These are phyloP conservation scores for Bombus picipes DNA, from an alignment of 1,140 invertebrate species.

Conservation along the genomic window DNA sequence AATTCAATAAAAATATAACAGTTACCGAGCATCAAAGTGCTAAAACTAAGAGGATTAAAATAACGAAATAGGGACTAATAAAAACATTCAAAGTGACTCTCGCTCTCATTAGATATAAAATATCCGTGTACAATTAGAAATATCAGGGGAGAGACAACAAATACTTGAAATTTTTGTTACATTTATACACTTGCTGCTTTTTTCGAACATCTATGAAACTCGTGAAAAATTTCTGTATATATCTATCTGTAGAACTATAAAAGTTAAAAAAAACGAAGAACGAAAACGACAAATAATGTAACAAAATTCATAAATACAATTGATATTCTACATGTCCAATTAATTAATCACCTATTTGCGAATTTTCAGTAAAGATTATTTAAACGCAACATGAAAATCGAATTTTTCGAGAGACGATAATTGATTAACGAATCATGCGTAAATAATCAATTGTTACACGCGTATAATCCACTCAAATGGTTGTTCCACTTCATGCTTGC, in stretches of 20 bases:
- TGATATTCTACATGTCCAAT: background rate
- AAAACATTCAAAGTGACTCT: background rate
- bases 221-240: background rate
- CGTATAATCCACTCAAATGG: background rate
- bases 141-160: background rate
- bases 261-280: background rate
- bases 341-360: background rate
- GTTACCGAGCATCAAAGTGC: background rate
- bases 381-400: background rate
- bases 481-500: background rate
- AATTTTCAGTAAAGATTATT: background rate
- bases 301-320: background rate
- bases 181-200: no score
- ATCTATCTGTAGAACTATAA: background rate
- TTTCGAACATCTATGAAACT: background rate
- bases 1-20: background rate
- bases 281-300: background rate
- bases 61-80: background rate
- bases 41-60: background rate
- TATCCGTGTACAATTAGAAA: background rate
- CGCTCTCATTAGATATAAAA: background rate
- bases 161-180: background rate
- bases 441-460: background rate
- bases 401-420: background rate
- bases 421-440: background rate